Evolutionary conservation across 2,113 vertebrate species (phyloP).

Genomic region (Empidonax traillii): DNA sequence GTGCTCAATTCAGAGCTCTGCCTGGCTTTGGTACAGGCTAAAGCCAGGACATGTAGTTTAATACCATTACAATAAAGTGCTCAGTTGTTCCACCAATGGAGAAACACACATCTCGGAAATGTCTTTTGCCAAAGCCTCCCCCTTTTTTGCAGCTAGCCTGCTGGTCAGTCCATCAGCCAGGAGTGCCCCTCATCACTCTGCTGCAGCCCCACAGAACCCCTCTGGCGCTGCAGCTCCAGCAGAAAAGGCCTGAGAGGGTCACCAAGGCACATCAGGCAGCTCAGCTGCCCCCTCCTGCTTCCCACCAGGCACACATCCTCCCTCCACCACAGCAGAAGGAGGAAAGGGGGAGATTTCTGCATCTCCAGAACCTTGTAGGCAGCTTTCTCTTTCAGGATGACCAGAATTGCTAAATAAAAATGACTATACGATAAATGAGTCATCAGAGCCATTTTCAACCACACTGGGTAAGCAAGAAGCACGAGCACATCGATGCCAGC

Average conservation of each 20-base stretch:
- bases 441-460: background rate
- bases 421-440: background rate
- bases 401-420: background rate
- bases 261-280: background rate
- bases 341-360: background rate
- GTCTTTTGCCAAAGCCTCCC: background rate
- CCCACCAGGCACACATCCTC: background rate
- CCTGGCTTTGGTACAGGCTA: background rate
- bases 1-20: background rate
- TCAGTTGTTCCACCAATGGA: background rate
- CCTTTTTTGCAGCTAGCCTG: background rate
- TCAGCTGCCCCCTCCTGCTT: background rate
- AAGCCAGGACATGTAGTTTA: background rate
- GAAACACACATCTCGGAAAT: background rate
- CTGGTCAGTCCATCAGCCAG: accelerated
- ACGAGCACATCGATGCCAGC: accelerated
- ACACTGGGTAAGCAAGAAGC: background rate
- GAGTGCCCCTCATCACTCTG: background rate
- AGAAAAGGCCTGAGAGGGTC: background rate
- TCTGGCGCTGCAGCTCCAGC: background rate
- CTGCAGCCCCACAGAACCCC: background rate
- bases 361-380: background rate
- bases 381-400: background rate
- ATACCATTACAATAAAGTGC: background rate
- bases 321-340: background rate